Conservation (phyloP, 2,113 vertebrate genomes). For the Spermophilus dauricus region DNA sequence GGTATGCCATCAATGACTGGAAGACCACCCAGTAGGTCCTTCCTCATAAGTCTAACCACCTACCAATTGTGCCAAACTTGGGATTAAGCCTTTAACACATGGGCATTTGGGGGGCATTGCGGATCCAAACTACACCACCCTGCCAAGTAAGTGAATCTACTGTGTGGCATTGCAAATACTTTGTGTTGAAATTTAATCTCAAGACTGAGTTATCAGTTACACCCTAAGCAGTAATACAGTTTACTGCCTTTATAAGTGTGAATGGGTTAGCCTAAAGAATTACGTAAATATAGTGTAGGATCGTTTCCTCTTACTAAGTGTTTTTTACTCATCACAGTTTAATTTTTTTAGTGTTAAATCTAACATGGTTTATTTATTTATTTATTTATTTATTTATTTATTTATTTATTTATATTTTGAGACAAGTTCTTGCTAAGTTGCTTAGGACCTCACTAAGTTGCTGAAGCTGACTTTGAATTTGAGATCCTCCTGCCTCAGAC, state of each 20-base stretch:
- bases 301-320: constrained; percentile 15
- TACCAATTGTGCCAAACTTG: too few relatives aligned
- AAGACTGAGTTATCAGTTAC: background rate
- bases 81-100: background rate
- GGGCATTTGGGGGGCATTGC: background rate
- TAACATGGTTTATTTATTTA: background rate
- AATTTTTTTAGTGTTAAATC: constrained; percentile 12
- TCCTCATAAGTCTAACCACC: background rate
- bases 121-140: background rate
- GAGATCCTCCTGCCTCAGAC: too few relatives aligned
- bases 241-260: background rate
- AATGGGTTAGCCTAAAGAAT: background rate
- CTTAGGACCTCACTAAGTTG: too few relatives aligned
- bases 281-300: background rate
- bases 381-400: background rate
- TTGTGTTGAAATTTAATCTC: constrained; percentile 10
- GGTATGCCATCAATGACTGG: background rate
- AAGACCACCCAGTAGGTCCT: too few relatives aligned
- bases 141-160: background rate
- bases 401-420: too few relatives aligned
- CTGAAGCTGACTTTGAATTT: too few relatives aligned
- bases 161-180: background rate
- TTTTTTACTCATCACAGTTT: background rate
- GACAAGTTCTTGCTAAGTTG: too few relatives aligned
- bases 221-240: background rate